Base-by-base conservation (phyloP, 2,888 invertebrate genomes). In the Caenorhabditis japonica region DNA sequence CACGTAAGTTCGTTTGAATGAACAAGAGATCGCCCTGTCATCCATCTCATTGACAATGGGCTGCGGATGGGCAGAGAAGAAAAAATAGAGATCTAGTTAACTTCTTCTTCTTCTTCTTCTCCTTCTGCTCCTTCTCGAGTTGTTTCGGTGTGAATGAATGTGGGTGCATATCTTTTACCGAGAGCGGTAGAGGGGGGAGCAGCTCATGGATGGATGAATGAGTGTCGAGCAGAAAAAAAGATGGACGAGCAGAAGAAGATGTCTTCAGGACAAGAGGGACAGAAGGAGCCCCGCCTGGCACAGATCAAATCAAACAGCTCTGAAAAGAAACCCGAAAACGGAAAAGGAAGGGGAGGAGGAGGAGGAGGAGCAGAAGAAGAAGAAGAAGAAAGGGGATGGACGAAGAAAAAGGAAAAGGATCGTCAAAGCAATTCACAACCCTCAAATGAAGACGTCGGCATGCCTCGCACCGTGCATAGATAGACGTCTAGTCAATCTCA, bases 251-350 rank as follows among this genome's bases (percentile, higher is more conserved):
- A 44, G 44, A 52, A 52, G 17, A 56, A 49, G 41, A 27, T 46
- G 10, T 7, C 10, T 7, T 5, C 47, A 25, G 30, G 66, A 66
- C 17, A 21, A 36, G 66, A 21, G 56, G 56, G 44, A 49, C n/a
- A n/a, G 60, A 39, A 59, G 47, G 36, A 52, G 52, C 30, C 66
- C 66, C 56, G 55, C 47, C 64, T 56, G 64, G 64, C 52, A 60
- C 60, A 66, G 66, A 64, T 60, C 69, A 72, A 70, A 69, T 64
- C 66, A 76, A 68, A 69, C 59, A 72, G 69, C 73, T 66, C 56
- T 30, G 30, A 30, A 30, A 51, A 62, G 51, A 72, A 64, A 69
- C 64, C 56, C 10, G 30, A 30, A 30, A 51, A 62, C 43, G 46
- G 52, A 55, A 55, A 44, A 27, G 51, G 36, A 52, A 33, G 51